Evolutionary conservation across 2,888 invertebrate species (phyloP).

Genomic region (Orthonychiurus folsomi): DNA sequence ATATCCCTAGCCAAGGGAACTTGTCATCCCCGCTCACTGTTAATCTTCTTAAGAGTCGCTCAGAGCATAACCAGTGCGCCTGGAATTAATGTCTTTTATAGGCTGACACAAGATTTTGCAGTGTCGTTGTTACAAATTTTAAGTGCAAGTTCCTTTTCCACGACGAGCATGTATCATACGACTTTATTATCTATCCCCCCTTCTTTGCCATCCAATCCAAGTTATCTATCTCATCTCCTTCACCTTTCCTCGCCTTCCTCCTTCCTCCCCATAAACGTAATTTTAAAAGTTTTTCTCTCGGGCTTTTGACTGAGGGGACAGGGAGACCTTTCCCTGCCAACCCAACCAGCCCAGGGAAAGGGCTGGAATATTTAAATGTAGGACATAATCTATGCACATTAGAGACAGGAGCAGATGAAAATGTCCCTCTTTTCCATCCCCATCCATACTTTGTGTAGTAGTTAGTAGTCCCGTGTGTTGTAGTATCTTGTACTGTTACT

Average conservation of each 20-base stretch:
- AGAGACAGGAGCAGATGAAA: not conserved
- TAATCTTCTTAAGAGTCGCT: not conserved
- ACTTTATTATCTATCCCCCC: not conserved
- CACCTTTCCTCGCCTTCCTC: too few species aligned
- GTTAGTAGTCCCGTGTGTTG: too few species aligned
- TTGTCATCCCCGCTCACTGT: not conserved
- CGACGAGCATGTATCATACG: not conserved
- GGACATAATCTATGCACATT: not conserved
- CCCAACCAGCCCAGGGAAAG: too few species aligned
- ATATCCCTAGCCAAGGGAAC: not conserved
- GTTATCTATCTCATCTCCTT: too few species aligned
- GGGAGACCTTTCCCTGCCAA: not conserved
- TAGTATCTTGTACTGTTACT: too few species aligned
- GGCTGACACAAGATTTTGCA: conserved; percentile 1
- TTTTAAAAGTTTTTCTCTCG: not conserved
- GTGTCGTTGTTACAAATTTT: not conserved
- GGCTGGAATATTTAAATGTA: not conserved
- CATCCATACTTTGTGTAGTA: too few species aligned
- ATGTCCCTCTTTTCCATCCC: too few species aligned
- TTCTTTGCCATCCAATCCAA: too few species aligned
- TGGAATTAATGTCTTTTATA: not conserved
- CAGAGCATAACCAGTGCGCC: not conserved
- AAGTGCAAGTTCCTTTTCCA: not conserved
- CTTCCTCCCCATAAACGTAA: not conserved
- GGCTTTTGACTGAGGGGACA: too few species aligned